Percentiles rank a stretch among this genome's conserved stretches.
Evolutionary conservation across 2,113 vertebrate genomes (phyloP).

Genomic region (Martes martes): DNA sequence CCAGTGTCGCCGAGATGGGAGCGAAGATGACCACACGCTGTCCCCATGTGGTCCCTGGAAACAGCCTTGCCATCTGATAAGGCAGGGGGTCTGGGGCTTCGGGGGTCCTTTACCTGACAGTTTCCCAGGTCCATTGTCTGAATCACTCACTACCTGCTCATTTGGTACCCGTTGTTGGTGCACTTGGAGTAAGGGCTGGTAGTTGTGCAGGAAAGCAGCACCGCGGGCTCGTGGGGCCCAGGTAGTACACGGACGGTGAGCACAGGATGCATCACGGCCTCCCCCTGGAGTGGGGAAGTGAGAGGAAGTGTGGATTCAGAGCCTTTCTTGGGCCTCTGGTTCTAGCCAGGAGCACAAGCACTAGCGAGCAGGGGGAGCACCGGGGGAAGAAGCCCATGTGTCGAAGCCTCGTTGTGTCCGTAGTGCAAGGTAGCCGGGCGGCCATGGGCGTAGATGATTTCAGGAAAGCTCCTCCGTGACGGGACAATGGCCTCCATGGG

Average conservation of each 20-base stretch:
- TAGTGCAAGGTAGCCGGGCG: neutral
- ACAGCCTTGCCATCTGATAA: neutral
- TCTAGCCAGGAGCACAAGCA: neutral
- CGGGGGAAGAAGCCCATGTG: neutral
- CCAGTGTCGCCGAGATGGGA: neutral
- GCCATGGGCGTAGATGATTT: neutral
- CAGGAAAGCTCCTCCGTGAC: neutral
- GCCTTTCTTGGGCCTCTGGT: neutral
- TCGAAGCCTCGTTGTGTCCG: neutral
- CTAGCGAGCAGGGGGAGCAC: neutral
- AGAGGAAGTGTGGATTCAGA: neutral
- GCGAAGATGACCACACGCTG: neutral
- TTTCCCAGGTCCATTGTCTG: neutral
- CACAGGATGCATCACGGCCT: neutral
- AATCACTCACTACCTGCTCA: neutral
- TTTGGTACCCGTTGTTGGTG: neutral
- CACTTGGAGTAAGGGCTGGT: neutral
- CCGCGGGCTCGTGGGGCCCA: neutral
- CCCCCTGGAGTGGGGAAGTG: neutral
- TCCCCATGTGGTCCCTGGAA: neutral
- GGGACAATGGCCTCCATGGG: neutral
- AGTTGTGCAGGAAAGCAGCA: neutral
- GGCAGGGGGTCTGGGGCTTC: neutral
- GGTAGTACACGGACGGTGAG: neutral
- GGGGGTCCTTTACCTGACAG: neutral